Conservation (phyloP, 2,888 invertebrate species). For the Rhagophthalmus giganteus region DNA sequence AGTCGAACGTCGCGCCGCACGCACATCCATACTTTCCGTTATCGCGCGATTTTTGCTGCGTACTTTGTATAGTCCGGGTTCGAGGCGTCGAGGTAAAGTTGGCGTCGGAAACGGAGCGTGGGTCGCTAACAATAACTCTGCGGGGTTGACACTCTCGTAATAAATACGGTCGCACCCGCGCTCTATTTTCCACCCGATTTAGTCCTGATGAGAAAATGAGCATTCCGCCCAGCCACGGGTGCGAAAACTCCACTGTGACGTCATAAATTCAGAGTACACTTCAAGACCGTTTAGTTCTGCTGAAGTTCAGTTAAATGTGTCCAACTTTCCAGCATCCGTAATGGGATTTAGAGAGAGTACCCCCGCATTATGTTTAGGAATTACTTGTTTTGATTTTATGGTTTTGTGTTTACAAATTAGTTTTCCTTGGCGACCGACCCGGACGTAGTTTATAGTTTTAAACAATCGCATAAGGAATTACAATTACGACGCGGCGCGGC, state of each 20-base stretch:
- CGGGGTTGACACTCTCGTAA: slow-evolving; percentile 38
- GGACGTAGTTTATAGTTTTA: background rate
- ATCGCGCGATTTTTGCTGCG: no score
- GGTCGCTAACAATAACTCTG: slow-evolving; percentile 39
- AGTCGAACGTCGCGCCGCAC: no score
- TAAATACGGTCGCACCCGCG: slow-evolving; percentile 36
- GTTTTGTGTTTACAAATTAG: background rate
- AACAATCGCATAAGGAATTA: background rate
- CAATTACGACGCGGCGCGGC: no score
- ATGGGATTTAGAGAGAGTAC: slow-evolving; percentile 24
- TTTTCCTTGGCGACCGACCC: background rate
- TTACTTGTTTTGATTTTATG: slow-evolving; percentile 25
- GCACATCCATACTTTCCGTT: no score
- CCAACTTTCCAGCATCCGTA: slow-evolving; percentile 25
- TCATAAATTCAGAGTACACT: slow-evolving; percentile 31
- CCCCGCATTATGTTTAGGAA: slow-evolving; percentile 26
- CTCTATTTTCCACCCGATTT: slow-evolving; percentile 42
- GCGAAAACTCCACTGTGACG: slow-evolving; percentile 38
- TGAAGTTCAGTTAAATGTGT: slow-evolving; percentile 30
- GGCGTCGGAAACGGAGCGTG: slow-evolving; percentile 22
- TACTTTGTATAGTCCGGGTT: no score
- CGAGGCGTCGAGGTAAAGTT: slow-evolving; percentile 6
- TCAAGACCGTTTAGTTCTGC: slow-evolving; percentile 26
- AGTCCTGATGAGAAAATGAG: slow-evolving; percentile 44
- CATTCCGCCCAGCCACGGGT: slow-evolving; percentile 45